These are phyloP conservation scores for Sandelia bainsii DNA, from an alignment of 2,797 vertebrate species.

Conservation along the genomic window DNA sequence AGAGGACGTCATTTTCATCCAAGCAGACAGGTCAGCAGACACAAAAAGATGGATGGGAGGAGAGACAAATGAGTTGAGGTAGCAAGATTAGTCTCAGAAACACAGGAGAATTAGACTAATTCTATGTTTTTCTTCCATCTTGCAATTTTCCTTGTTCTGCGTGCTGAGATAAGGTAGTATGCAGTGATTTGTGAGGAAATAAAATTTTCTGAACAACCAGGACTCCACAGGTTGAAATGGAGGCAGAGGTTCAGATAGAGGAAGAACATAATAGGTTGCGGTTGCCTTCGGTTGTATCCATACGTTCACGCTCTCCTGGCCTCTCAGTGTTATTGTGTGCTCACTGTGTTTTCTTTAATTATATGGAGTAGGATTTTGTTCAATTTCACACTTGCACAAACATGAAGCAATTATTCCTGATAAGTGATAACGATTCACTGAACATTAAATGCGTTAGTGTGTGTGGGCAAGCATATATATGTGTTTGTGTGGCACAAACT, in stretches of 20 bases:
- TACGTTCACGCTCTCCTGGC: slow-evolving; percentile 64
- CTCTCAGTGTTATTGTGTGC: slow-evolving; percentile 68
- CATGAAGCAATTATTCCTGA: slow-evolving; percentile 80
- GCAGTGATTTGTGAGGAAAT: slow-evolving; percentile 44
- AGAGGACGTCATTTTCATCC: slow-evolving; percentile 79
- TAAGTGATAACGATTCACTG: slow-evolving; percentile 79
- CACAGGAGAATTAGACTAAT: slow-evolving; percentile 43
- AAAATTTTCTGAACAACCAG: slow-evolving; percentile 31
- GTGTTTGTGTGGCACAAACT: slow-evolving; percentile 38
- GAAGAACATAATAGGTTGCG: slow-evolving; percentile 51
- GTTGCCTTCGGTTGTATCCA: slow-evolving; percentile 60
- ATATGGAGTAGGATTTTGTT: slow-evolving; percentile 79
- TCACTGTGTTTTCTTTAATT: slow-evolving; percentile 78
- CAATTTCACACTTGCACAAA: slow-evolving; percentile 84
- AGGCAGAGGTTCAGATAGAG: slow-evolving; percentile 51
- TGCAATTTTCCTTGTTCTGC: slow-evolving; percentile 26
- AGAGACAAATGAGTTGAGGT: slow-evolving; percentile 47
- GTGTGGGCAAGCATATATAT: slow-evolving; percentile 34
- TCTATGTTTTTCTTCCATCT: slow-evolving; percentile 24
- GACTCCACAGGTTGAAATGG: slow-evolving; percentile 52
- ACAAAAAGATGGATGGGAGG: slow-evolving; percentile 46
- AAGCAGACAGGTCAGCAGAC: slow-evolving; percentile 69
- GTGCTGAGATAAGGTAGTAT: slow-evolving; percentile 35
- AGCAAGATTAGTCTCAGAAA: slow-evolving; percentile 22
- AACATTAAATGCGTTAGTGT: slow-evolving; percentile 69